Conservation (phyloP, 2,113 vertebrate genomes). For the Himantopus leucocephalus region DNA sequence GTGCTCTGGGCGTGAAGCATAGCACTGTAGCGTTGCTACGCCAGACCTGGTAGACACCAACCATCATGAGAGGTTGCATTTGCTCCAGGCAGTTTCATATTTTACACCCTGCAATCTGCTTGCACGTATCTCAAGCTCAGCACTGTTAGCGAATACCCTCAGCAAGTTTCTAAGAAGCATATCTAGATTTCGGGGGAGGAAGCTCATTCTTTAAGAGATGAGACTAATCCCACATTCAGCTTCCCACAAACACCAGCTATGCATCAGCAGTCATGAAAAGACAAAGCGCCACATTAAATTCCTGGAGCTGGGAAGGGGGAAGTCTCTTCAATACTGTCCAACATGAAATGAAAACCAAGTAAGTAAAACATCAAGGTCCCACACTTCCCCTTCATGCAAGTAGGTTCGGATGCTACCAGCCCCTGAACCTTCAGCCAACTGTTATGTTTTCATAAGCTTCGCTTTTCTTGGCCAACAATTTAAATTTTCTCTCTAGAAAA, state of each 20-base stretch:
- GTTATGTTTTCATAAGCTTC: not conserved
- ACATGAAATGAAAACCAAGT: not conserved
- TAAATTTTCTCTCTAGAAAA: not conserved
- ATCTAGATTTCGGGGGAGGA: not conserved
- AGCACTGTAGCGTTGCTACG: fast-evolving
- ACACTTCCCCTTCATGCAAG: not conserved
- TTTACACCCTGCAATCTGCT: not conserved
- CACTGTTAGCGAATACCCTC: not conserved
- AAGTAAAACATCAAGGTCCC: not conserved
- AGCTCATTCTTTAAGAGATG: not conserved
- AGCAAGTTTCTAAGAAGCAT: not conserved
- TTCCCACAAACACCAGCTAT: not conserved
- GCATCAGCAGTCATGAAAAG: not conserved
- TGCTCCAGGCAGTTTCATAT: not conserved
- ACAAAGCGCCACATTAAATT: not conserved
- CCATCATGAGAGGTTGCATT: not conserved
- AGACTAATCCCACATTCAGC: not conserved
- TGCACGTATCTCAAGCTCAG: not conserved
- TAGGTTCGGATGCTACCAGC: not conserved
- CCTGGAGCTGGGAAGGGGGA: not conserved
- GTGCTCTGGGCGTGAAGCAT: fast-evolving
- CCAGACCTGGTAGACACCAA: not conserved
- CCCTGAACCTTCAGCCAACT: not conserved
- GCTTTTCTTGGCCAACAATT: not conserved
- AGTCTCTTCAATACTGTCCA: not conserved